A percentile compares a stretch with the other conserved stretches of the same genome.
Conservation (phyloP, 2,113 vertebrate genomes). For the Ancistrus triradiatus region DNA sequence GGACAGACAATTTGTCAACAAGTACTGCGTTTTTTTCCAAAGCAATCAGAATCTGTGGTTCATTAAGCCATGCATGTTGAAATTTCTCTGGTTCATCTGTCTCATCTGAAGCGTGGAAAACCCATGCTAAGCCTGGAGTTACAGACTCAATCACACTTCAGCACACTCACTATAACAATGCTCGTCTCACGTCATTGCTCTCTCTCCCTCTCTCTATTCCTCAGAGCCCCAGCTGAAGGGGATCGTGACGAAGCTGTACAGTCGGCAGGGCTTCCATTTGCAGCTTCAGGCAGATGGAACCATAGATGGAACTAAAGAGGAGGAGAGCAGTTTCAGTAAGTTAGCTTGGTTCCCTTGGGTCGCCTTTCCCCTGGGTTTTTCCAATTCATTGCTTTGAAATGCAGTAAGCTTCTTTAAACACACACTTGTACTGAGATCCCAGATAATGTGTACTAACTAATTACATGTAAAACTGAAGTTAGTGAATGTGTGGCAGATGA, state of each 20-base stretch:
- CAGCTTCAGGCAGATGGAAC: slow-evolving; percentile 98
- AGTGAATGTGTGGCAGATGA: too few relatives aligned
- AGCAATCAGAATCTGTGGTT: not conserved
- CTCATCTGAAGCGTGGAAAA: slow-evolving; percentile 10
- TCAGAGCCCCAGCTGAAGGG: slow-evolving; percentile 99
- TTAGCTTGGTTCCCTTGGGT: too few relatives aligned
- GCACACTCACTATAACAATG: not conserved
- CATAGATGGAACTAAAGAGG: slow-evolving; percentile 97
- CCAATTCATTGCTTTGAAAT: not conserved
- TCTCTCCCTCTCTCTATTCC: slow-evolving; percentile 38
- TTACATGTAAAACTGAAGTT: too few relatives aligned
- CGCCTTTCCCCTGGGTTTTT: slow-evolving; percentile 17
- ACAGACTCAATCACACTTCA: slow-evolving; percentile 6
- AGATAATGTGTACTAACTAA: too few relatives aligned
- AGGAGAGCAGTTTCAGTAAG: slow-evolving; percentile 97
- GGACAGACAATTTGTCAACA: not conserved
- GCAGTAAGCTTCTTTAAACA: too few relatives aligned
- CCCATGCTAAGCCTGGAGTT: slow-evolving; percentile 13
- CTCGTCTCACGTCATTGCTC: not conserved
- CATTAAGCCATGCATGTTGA: not conserved
- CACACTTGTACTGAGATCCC: too few relatives aligned
- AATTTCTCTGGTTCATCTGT: not conserved
- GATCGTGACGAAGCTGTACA: slow-evolving; percentile 98
- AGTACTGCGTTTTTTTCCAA: not conserved
- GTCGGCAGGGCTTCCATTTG: slow-evolving; percentile 97